Percentiles rank a stretch among this genome's conserved stretches.
phyloP scores from a whole-genome alignment of 1,140 invertebrate genomes.

The Bombus pascuorum region DNA sequence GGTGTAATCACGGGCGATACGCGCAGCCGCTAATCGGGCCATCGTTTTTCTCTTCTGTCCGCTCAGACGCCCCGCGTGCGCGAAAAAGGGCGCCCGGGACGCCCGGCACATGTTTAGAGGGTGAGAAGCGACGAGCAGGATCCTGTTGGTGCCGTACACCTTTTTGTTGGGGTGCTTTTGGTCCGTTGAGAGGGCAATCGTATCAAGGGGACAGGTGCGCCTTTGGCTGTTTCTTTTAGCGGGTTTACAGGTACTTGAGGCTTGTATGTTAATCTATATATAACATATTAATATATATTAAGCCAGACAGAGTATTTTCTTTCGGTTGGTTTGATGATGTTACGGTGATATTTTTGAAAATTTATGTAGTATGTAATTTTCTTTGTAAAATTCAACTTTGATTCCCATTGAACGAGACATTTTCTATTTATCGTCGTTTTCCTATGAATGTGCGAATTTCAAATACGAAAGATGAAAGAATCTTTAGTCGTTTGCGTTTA shows the following conservation, averaged over 20 bases:
- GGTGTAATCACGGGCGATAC: slow-evolving; percentile 66
- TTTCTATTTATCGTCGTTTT: no score
- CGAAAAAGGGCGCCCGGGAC: neutral
- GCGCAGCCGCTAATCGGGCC: slow-evolving; percentile 68
- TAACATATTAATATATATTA: no score
- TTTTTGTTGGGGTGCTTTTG: slow-evolving; percentile 19
- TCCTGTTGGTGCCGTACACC: neutral
- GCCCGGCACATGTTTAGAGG: neutral
- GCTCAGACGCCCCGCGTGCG: neutral
- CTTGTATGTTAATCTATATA: neutral
- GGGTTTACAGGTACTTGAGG: neutral
- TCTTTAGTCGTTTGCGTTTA: no score
- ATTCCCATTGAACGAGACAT: no score
- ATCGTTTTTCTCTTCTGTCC: slow-evolving; percentile 31
- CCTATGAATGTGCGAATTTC: no score
- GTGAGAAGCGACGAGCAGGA: neutral
- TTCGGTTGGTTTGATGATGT: no score
- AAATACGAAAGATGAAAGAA: no score
- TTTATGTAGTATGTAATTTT: no score
- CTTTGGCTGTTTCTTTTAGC: neutral
- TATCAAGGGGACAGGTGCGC: slow-evolving; percentile 23
- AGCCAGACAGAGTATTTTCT: no score
- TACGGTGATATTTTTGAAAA: no score
- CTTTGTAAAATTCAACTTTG: no score
- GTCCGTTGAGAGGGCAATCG: neutral